These are phyloP conservation scores for Eupsittula cactorum DNA, from an alignment of 2,113 vertebrate genomes.

Conservation along the genomic window DNA sequence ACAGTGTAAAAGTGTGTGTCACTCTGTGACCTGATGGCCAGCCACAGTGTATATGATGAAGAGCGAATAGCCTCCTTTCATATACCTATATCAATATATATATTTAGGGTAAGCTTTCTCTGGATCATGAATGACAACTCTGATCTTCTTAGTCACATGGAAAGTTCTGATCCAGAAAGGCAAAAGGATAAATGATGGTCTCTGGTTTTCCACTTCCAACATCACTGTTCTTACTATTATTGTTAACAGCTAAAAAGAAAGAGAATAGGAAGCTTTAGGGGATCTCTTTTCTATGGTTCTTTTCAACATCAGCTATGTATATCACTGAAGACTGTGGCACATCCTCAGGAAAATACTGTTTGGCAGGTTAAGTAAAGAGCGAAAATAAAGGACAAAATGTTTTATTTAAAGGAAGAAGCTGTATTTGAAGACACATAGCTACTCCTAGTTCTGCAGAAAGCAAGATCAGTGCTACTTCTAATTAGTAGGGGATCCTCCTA, in stretches of 20 bases:
- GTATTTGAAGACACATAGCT: background rate
- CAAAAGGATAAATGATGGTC: background rate
- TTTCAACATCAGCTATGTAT: background rate
- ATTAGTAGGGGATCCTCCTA: background rate
- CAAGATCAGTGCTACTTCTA: background rate
- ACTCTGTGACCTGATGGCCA: background rate
- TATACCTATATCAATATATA: background rate
- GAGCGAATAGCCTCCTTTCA: background rate
- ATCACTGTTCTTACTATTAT: background rate
- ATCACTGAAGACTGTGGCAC: background rate
- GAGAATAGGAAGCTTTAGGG: slow-evolving; percentile 3
- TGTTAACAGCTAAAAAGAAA: slow-evolving; percentile 14
- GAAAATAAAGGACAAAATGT: background rate
- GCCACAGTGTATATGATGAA: background rate
- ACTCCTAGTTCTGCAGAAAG: background rate
- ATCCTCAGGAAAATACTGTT: background rate
- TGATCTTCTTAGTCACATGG: background rate
- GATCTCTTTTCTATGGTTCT: background rate
- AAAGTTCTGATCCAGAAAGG: background rate
- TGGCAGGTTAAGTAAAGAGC: background rate
- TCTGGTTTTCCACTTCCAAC: background rate
- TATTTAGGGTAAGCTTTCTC: background rate
- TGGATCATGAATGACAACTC: background rate
- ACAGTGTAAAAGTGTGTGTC: background rate
- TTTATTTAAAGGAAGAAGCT: background rate